These are phyloP conservation scores for Phyto melanocephala DNA, from an alignment of 2,888 invertebrate species.

Conservation along the genomic window DNA sequence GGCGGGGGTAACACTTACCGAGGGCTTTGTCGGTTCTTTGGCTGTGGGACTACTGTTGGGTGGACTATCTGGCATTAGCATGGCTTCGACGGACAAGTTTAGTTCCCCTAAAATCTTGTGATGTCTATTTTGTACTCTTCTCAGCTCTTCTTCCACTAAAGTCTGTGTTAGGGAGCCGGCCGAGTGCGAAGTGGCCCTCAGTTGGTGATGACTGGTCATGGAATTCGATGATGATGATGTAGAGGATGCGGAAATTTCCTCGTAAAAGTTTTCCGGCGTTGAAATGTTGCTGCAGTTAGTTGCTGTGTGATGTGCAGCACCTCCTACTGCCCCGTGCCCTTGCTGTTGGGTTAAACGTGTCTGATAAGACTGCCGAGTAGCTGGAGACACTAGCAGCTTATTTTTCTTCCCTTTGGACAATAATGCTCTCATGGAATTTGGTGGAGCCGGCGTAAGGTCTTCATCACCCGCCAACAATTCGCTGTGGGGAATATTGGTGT, in stretches of 20 bases:
- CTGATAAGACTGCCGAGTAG: constrained; percentile 78
- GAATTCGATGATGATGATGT: constrained; percentile 65
- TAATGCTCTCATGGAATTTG: constrained; percentile 77
- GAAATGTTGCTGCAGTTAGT: constrained; percentile 59
- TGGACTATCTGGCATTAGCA: constrained; percentile 90
- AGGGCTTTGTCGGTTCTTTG: constrained; percentile 66
- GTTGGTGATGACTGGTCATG: constrained; percentile 62
- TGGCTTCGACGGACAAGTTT: constrained; percentile 92
- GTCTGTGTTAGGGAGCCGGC: constrained; percentile 85
- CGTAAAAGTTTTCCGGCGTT: constrained; percentile 72
- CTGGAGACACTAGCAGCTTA: constrained; percentile 74
- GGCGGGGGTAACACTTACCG: constrained; percentile 73
- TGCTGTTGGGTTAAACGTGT: constrained; percentile 56
- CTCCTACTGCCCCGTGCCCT: constrained; percentile 25
- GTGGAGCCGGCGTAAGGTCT: constrained; percentile 73
- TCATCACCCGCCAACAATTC: constrained; percentile 60
- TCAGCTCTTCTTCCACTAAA: constrained; percentile 90
- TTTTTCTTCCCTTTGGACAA: constrained; percentile 78
- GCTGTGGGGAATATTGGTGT: constrained; percentile 83
- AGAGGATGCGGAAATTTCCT: constrained; percentile 74
- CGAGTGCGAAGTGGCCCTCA: constrained; percentile 79
- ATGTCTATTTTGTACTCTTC: constrained; percentile 90
- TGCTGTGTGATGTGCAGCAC: background rate
- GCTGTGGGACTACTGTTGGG: constrained; percentile 79
- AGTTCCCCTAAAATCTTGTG: constrained; percentile 90